Evolutionary conservation across 2,888 invertebrate species (phyloP), one percentile per base, ranked within the genome.

Genomic region (Esperia sulphurella): DNA sequence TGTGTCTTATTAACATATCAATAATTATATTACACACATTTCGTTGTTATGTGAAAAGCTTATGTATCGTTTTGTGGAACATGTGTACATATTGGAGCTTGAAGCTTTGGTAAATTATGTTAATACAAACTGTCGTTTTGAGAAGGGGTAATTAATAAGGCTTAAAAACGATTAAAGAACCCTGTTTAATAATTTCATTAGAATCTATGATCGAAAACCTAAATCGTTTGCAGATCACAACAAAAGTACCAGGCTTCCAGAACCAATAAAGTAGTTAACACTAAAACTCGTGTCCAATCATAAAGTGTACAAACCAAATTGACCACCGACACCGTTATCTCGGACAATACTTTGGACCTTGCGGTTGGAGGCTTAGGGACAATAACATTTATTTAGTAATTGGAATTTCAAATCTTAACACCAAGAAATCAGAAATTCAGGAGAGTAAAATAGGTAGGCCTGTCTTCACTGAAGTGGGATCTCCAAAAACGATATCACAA

Each of bases 241-340:
- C 31, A 41, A 49, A 59, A 53, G 55, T 67, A 71, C 64, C 59
- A 70, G 63, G 68, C 53, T 66, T 67, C 71, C 77, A 83, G 70
- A 70, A 71, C 71, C 70, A 72, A 68, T 58, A 59, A 61, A 56
- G 48, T 62, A 52, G 73, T 78, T 54, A 30, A 48, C 48, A 48
- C 48, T 44, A 44, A 45, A 49, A 44, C 12, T 43, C 60, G 65
- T 70, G 71, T 69, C 54, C 51, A 70, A 63, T 69, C 67, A 65
- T 61, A 73, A 76, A 63, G 69, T 74, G 71, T 89, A 89, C 89
- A 81, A 88, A 89, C 89, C 89, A 89, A 86, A 71, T 88, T 87
- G 70, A 89, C 89, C 78, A 89, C 89, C 69, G 89, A 89, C 79
- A 89, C 89, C 79, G 89, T 89, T 57, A 89, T 87, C 72, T 78